Evolutionary conservation across 2,113 vertebrate genomes (phyloP).

Genomic region (Sitta europaea): DNA sequence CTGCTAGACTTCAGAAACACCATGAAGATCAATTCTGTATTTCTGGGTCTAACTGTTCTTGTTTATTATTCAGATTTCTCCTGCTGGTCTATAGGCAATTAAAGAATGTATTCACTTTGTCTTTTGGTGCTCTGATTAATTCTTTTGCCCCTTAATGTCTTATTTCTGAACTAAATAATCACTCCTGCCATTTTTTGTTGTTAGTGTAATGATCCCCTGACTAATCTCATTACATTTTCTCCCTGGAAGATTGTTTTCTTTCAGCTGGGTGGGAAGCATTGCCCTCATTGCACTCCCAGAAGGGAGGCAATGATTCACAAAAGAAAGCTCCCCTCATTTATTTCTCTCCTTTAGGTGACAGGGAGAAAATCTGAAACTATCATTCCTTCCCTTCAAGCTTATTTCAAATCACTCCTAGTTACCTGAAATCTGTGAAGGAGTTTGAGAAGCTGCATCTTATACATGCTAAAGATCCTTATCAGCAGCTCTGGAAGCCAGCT

Average conservation of each 20-base stretch:
- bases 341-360: not conserved
- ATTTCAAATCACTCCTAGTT: not conserved
- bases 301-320: slow-evolving; percentile 1
- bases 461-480: not conserved
- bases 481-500: not conserved
- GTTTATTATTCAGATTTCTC: not conserved
- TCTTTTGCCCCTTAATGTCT: not conserved
- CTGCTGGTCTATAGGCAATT: not conserved
- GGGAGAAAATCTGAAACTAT: not conserved
- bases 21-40: not conserved
- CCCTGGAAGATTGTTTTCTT: not conserved
- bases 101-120: not conserved
- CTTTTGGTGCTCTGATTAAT: not conserved
- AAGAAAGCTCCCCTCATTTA: not conserved
- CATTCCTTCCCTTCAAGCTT: not conserved
- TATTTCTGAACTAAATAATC: not conserved
- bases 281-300: not conserved
- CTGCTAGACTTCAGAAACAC: not conserved
- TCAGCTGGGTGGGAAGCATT: not conserved
- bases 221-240: not conserved
- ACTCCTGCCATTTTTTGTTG: not conserved
- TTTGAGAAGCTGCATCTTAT: not conserved
- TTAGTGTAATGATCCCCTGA: not conserved
- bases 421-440: not conserved
- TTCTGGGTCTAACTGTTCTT: not conserved